Conservation (phyloP, 2,888 invertebrate genomes). For the Isotomurus palustris region DNA sequence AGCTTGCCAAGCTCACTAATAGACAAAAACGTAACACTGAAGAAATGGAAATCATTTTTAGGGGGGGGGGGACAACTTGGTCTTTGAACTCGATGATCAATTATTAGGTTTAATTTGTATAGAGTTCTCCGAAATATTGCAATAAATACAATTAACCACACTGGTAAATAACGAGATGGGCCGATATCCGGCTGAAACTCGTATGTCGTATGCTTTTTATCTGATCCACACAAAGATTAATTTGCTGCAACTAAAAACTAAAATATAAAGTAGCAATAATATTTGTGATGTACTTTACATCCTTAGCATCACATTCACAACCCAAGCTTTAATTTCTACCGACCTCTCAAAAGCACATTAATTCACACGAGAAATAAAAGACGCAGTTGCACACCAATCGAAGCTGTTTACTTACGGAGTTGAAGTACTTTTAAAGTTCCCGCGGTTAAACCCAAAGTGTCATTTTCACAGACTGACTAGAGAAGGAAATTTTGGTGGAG, state of each 20-base stretch:
- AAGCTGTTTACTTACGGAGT: too few relatives aligned
- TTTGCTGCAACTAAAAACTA: constrained; percentile 55
- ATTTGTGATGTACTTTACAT: too few relatives aligned
- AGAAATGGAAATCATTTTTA: background rate
- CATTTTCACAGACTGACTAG: too few relatives aligned
- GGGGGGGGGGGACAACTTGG: background rate
- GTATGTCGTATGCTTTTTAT: constrained; percentile 53
- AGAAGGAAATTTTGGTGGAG: too few relatives aligned
- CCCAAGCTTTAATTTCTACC: too few relatives aligned
- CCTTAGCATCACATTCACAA: too few relatives aligned
- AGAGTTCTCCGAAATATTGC: constrained; percentile 70
- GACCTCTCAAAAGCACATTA: too few relatives aligned
- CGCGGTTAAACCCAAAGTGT: too few relatives aligned
- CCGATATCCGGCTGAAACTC: constrained; percentile 51
- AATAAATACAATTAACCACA: constrained; percentile 63
- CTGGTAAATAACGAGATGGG: constrained; percentile 62
- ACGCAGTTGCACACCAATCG: too few relatives aligned
- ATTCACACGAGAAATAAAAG: too few relatives aligned
- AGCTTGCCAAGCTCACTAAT: constrained; percentile 80
- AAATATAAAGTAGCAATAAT: too few relatives aligned
- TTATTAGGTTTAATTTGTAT: constrained; percentile 71
- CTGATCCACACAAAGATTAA: constrained; percentile 55
- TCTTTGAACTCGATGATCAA: constrained; percentile 3
- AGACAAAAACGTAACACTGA: constrained; percentile 64
- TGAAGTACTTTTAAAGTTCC: too few relatives aligned